Evolutionary conservation across 2,797 vertebrate species (phyloP).

Genomic region (Distichodus sexfasciatus): DNA sequence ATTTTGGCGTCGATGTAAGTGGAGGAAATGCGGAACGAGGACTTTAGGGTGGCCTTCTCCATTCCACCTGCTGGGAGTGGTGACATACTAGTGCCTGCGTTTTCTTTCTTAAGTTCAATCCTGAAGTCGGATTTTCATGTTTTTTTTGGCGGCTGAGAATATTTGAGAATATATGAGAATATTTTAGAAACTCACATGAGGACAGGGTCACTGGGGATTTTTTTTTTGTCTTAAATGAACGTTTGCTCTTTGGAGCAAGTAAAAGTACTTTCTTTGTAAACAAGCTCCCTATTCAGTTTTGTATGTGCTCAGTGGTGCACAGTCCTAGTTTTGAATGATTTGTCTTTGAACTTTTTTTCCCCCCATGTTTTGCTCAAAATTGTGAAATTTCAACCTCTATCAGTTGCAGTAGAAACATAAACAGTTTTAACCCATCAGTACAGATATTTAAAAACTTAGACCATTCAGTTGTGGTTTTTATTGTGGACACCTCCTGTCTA

Average conservation of each 20-base stretch:
- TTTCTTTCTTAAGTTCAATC: constrained; percentile 36
- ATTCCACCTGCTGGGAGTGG: constrained; percentile 57
- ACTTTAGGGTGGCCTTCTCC: constrained; percentile 72
- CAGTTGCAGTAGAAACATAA: not conserved
- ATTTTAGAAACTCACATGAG: constrained; percentile 50
- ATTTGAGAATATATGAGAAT: constrained; percentile 44
- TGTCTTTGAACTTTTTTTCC: constrained; percentile 19
- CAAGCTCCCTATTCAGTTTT: constrained; percentile 29
- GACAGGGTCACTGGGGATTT: constrained; percentile 26
- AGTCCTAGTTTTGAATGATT: constrained; percentile 14
- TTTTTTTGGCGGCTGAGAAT: constrained; percentile 38
- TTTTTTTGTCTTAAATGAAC: constrained; percentile 39
- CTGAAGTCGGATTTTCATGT: constrained; percentile 40
- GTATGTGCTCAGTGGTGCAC: constrained; percentile 12
- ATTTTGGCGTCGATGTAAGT: constrained; percentile 23
- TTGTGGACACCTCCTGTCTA: too few species aligned
- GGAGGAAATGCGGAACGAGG: constrained; percentile 13
- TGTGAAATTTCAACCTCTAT: too few species aligned
- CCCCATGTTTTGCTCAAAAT: constrained; percentile 2
- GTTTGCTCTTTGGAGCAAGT: constrained; percentile 49
- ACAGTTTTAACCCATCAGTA: too few species aligned
- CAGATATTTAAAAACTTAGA: too few species aligned
- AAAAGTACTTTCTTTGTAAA: constrained; percentile 54
- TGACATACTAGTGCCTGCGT: constrained; percentile 47
- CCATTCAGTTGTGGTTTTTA: too few species aligned